Conservation (phyloP, 2,888 invertebrate genomes). For the Phaedon cochleariae region DNA sequence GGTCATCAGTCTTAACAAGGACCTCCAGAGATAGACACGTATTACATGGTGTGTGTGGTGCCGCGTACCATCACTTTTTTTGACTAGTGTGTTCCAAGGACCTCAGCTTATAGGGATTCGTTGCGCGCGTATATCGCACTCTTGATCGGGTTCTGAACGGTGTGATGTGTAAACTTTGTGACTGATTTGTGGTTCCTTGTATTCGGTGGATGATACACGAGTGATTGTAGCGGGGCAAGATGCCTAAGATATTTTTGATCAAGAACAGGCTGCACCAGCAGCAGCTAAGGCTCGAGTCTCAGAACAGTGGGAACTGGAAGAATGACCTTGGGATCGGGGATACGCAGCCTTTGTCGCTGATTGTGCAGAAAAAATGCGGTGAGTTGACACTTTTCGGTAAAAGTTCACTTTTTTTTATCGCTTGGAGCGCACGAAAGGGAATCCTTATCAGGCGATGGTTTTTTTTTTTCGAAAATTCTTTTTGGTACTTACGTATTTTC, state of each 20-base stretch:
- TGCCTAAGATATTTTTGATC: constrained; percentile 94
- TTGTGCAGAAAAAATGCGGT: constrained; percentile 64
- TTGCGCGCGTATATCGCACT: too few relatives aligned
- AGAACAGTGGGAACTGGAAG: constrained; percentile 76
- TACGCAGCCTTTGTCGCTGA: constrained; percentile 70
- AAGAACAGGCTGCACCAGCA: constrained; percentile 92
- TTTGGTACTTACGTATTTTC: too few relatives aligned
- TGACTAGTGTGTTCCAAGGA: too few relatives aligned
- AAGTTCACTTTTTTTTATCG: too few relatives aligned
- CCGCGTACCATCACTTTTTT: constrained; percentile 11
- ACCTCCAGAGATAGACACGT: constrained; percentile 40
- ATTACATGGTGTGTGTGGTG: background rate
- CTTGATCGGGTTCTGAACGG: too few relatives aligned
- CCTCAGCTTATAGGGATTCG: too few relatives aligned
- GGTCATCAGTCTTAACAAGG: constrained; percentile 63
- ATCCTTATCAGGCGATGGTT: too few relatives aligned
- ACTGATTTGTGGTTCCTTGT: constrained; percentile 21
- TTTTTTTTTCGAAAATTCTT: too few relatives aligned
- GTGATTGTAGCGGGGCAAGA: constrained; percentile 56
- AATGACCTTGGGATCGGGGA: constrained; percentile 66
- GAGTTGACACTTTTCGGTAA: too few relatives aligned
- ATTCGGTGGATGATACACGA: constrained; percentile 25
- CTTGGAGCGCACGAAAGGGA: too few relatives aligned
- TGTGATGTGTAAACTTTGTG: constrained; percentile 30
- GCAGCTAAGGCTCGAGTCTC: constrained; percentile 85